Evolutionary conservation across 2,888 invertebrate genomes (phyloP).

Genomic region (Ophion ventricosus): DNA sequence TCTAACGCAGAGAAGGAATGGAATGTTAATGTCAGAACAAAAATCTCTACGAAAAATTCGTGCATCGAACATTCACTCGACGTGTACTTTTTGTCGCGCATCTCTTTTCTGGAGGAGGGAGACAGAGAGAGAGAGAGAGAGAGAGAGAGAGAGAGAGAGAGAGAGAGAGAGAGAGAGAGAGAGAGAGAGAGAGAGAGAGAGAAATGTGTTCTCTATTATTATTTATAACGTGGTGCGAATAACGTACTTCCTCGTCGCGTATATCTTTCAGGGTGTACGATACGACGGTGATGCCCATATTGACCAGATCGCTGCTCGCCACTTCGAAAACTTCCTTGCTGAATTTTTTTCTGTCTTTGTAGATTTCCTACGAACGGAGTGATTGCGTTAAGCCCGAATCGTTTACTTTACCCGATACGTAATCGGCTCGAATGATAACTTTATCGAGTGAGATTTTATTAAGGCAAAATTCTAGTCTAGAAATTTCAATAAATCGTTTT

Average conservation of each 20-base stretch:
- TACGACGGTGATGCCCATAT: constrained; percentile 98
- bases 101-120: not conserved
- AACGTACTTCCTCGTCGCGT: constrained; percentile 94
- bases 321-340: constrained; percentile 97
- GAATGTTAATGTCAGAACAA: constrained; percentile 37
- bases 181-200: not conserved
- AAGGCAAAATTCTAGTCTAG: too few species aligned
- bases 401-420: not conserved
- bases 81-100: not conserved
- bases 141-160: not conserved
- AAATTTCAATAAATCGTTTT: too few species aligned
- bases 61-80: constrained; percentile 56
- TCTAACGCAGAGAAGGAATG: constrained; percentile 36
- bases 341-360: constrained; percentile 97
- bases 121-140: not conserved
- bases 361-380: constrained; percentile 88
- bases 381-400: not conserved
- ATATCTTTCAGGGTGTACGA: constrained; percentile 98
- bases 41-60: constrained; percentile 56
- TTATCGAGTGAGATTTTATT: too few species aligned
- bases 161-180: not conserved
- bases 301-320: constrained; percentile 96
- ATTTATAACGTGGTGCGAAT: constrained; percentile 22
- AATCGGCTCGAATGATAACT: too few species aligned
- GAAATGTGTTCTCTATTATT: constrained; percentile 5